Evolutionary conservation across 2,113 vertebrate species (phyloP), one percentile per base, ranked within the genome.

Genomic region (Syrrhaptes paradoxus): DNA sequence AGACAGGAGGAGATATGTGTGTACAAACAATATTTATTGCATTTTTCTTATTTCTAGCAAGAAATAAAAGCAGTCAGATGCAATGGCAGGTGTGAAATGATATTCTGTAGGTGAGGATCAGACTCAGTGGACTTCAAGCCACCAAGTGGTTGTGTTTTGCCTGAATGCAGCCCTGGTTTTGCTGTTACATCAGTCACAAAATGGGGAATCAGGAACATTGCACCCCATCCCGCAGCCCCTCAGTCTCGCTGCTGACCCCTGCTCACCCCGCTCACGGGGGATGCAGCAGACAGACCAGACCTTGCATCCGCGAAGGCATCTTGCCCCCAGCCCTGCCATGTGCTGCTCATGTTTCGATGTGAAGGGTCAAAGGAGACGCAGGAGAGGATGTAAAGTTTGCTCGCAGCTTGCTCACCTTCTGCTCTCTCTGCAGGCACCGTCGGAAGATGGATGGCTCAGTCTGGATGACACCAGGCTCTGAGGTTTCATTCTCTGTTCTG

Each of bases 291-390:
- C 1, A 8, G 4, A 2, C 4, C 49, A 32, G 17, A 19, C 21
- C 31, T 25, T 0, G 0, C 4, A 18, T 11, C 11, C 45, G 34
- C 54, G 22, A 43, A 46, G 10, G 67, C 41, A 10, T 29, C 41
- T 77, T 43, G 52, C 63, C 52, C 19, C 9, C 41, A 29, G n/a
- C 67, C 24, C 24, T 1, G 0, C 2, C 36, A 19, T 41, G 10
- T 2, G 6, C 32, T 32, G 41, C 62, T 51, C 13, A 0, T 6
- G 9, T 6, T 20, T 26, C 2, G 17, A 28, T 45, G 68, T 11
- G 49, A 36, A 51, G 36, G 62, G 55, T 8, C 32, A 31, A 32
- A 51, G 78, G 73, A 61, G 85, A 17, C 3, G 34, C 49, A n/a
- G 82, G 51, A 38, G 15, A 76, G 68, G 78, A 55, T 31, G 63